Evolutionary conservation across 64 coral and sea anemone species (phyloP).

Genomic region (Pocillopora verrucosa): DNA sequence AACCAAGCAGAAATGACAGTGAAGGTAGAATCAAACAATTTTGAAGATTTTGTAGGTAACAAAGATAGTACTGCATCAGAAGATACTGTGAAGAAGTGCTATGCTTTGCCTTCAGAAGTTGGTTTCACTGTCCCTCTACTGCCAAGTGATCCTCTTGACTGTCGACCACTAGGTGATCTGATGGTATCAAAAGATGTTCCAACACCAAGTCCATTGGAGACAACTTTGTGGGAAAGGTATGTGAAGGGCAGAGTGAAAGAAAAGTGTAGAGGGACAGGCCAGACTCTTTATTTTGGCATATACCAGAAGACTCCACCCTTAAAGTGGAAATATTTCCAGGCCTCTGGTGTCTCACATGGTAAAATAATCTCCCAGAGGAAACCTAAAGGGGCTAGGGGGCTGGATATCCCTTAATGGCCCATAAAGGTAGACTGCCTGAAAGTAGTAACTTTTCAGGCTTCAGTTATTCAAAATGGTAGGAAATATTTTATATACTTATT

Average conservation of each 20-base stretch:
- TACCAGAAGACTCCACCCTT: no score
- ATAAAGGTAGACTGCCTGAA: no score
- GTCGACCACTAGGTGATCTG: conserved; percentile 33
- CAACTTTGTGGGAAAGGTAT: conserved; percentile 68
- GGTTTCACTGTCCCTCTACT: conserved; percentile 56
- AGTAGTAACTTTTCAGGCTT: no score
- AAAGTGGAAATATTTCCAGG: no score
- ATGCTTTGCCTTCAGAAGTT: conserved; percentile 44
- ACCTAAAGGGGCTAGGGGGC: no score
- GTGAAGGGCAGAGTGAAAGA: neutral
- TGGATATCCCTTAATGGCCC: no score
- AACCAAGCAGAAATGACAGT: neutral
- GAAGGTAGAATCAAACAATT: conserved; percentile 34
- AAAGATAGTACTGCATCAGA: neutral
- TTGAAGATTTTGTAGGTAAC: conserved; percentile 14
- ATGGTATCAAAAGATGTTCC: neutral
- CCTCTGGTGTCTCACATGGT: no score
- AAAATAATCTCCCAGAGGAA: no score
- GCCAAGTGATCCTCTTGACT: conserved; percentile 71
- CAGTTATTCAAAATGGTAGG: no score
- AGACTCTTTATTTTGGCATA: no score
- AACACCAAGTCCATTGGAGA: conserved; percentile 14
- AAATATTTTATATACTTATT: no score
- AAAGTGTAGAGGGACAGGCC: no score
- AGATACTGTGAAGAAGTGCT: conserved; percentile 20